A percentile compares a stretch with the other conserved stretches of the same genome.
These are phyloP conservation scores for Esox masquinongy DNA, from an alignment of 2,797 vertebrate species.

Conservation along the genomic window DNA sequence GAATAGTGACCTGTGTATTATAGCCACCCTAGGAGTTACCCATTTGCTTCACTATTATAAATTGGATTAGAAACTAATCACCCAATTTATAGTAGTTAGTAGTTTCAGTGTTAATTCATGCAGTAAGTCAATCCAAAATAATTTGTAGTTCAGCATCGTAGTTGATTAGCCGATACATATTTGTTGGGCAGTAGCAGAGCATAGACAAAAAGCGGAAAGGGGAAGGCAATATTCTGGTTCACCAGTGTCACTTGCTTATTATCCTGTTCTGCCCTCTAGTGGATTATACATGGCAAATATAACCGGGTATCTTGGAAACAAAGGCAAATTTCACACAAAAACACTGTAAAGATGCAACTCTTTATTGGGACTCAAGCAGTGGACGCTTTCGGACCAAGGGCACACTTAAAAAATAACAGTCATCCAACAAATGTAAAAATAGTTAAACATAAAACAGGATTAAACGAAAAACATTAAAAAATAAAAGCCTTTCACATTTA, in stretches of 20 bases:
- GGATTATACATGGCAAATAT: background rate
- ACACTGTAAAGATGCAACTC: background rate
- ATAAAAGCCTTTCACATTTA: slow-evolving; percentile 37
- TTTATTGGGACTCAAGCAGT: slow-evolving; percentile 3
- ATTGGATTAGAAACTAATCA: too few relatives aligned
- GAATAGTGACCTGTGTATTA: too few relatives aligned
- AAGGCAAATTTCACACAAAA: background rate
- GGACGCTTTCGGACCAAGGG: background rate
- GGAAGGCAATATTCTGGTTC: background rate
- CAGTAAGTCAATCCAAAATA: too few relatives aligned
- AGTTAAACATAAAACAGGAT: background rate
- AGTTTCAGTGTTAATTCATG: background rate
- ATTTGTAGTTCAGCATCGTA: too few relatives aligned
- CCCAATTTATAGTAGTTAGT: too few relatives aligned
- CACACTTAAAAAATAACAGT: background rate
- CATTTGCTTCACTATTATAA: too few relatives aligned
- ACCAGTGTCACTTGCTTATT: background rate
- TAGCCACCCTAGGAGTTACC: too few relatives aligned
- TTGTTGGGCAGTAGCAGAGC: too few relatives aligned
- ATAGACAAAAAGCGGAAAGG: background rate
- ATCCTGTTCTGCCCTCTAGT: slow-evolving; percentile 5
- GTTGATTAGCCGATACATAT: too few relatives aligned
- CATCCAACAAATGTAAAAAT: background rate
- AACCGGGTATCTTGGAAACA: background rate
- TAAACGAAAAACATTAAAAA: background rate